Percentiles rank a stretch among this genome's conserved stretches.
These are phyloP conservation scores for Plotosus lineatus DNA, from an alignment of 2,113 vertebrate genomes.

Conservation along the genomic window DNA sequence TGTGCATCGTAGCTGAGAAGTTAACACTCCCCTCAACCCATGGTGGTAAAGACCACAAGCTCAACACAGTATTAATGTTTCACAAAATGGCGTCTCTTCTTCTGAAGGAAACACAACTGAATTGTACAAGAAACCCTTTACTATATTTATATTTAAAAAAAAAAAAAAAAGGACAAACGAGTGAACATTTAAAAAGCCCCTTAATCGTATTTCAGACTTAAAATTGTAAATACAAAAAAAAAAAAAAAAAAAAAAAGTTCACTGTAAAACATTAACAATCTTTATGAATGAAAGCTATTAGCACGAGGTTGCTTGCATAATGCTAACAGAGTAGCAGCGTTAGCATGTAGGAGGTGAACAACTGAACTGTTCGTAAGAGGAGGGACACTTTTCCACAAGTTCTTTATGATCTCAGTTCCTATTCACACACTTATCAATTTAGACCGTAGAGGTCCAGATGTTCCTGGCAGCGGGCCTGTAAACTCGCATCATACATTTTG, in stretches of 20 bases:
- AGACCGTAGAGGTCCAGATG: no score
- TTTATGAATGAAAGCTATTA: not conserved
- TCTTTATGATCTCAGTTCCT: not conserved
- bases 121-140: constrained; percentile 6
- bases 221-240: not conserved
- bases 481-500: no score
- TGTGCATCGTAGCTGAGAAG: no score
- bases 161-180: no score
- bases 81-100: not conserved
- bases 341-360: not conserved
- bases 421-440: no score
- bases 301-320: constrained; percentile 26
- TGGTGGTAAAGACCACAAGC: no score
- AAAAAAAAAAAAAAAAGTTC: not conserved
- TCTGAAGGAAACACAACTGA: not conserved
- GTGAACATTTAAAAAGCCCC: constrained; percentile 41
- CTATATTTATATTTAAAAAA: no score
- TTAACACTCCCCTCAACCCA: no score
- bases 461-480: no score
- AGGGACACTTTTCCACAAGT: constrained; percentile 4
- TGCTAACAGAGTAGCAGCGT: not conserved
- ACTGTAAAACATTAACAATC: not conserved
- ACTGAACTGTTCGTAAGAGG: constrained; percentile 7
- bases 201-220: not conserved
- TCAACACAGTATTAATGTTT: not conserved